Base-by-base conservation (phyloP, 2,888 invertebrate genomes). In the Timema podura region DNA sequence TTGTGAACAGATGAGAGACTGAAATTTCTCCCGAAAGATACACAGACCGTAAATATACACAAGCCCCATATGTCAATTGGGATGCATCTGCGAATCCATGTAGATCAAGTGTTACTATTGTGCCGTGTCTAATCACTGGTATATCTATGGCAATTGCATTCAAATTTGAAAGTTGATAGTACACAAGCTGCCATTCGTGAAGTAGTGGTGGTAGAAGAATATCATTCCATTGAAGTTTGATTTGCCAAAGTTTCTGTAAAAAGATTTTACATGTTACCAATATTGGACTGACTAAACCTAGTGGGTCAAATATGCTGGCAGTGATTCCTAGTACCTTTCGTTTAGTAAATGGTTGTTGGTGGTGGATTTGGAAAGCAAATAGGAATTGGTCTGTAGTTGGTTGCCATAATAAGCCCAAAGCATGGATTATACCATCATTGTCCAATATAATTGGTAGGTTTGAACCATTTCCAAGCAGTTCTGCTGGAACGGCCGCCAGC, bases 191-290 rank as follows among this genome's bases (percentile, higher is more conserved):
- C 30, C 30, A 30, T 30, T 30, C 30, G 30, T 30, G 30, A 30
- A 30, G 47, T 8, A 70, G 49, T 5, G 45, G n/a, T 7, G 46
- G 8, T 9, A 75, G 75, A 0, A 76, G 65, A 1, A 66, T 59
- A 8, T 76, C 74, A 69, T 77, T 77, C 78, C 77, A 78, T 8
- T 59, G 70, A n/a, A 73, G 13, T 8, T 76, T 73, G 3, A 70
- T 15, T 45, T 71, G 69, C 76, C 76, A 77, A 2, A 76, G 47
- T 10, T 72, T 10, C 65, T 76, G 76, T 68, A 76, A 68, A 10
- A 76, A 65, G 7, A 74, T 51, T 67, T 77, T 76, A 8, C 74
- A 73, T 9, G n/a, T 65, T 15, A 76, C 69, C 1, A 75, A 5
- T 3, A n/a, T 9, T 11, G 30, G 30, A 13, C 57, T 9, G 57